Percentiles rank a stretch among this genome's conserved stretches.
These are phyloP conservation scores for Leiothrix lutea DNA, from an alignment of 2,113 vertebrate genomes.

Conservation along the genomic window DNA sequence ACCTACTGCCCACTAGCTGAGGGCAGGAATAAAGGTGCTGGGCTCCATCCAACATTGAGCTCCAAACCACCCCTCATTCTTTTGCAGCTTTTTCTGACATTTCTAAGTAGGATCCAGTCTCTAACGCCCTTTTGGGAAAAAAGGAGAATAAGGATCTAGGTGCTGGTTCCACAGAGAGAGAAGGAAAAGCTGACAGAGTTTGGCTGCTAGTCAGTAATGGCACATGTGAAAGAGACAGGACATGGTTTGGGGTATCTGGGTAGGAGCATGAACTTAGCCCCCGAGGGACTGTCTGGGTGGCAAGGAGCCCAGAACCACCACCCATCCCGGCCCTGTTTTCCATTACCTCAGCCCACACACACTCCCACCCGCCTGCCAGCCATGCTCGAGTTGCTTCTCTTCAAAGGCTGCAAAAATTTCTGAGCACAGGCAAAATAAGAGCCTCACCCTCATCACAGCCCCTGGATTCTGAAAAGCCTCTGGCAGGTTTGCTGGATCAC, in stretches of 20 bases:
- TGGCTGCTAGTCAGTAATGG: neutral
- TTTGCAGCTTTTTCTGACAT: neutral
- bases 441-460: fast-evolving
- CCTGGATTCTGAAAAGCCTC: neutral
- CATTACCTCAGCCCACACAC: conserved; percentile 59
- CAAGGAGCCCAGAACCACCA: conserved; percentile 35
- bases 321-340: conserved; percentile 38
- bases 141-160: neutral
- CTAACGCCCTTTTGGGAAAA: neutral
- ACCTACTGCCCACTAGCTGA: neutral
- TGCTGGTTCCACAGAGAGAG: neutral
- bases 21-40: neutral
- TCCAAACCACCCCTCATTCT: neutral
- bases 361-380: conserved; percentile 3
- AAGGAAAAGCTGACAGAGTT: neutral
- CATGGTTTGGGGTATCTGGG: neutral
- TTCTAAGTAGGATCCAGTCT: neutral
- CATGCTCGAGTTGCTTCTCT: neutral
- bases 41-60: neutral
- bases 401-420: neutral
- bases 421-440: neutral
- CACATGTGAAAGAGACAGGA: neutral
- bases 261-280: conserved; percentile 10
- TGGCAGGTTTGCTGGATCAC: neutral
- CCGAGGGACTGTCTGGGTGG: conserved; percentile 52